phyloP scores from a whole-genome alignment of 2,797 vertebrate genomes.

The Sternarchorhynchus goeldii region DNA sequence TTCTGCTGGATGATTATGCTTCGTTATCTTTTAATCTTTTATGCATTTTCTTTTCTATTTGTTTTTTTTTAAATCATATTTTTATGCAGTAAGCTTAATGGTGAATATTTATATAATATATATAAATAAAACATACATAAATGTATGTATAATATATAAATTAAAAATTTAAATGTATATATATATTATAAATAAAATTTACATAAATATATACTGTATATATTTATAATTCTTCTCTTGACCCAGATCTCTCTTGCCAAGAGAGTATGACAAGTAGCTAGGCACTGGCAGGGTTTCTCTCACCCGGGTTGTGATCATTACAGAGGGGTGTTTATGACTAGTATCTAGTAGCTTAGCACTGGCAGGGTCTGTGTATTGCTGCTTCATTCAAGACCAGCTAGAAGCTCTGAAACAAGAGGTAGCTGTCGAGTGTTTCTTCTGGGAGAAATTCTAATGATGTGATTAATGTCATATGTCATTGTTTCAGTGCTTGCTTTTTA shows the following conservation, averaged over 20 bases:
- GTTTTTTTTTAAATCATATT: not conserved
- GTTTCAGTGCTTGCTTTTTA: not conserved
- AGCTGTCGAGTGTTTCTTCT: not conserved
- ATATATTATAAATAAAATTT: too few relatives aligned
- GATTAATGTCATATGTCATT: not conserved
- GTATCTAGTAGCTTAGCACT: not conserved
- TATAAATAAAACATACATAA: not conserved
- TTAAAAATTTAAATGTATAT: too few relatives aligned
- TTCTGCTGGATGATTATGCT: too few relatives aligned
- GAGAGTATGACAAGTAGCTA: too few relatives aligned
- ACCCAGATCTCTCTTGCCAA: constrained; percentile 41
- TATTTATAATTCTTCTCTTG: constrained; percentile 62
- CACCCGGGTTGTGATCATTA: constrained; percentile 32
- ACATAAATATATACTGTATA: too few relatives aligned
- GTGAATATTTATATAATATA: not conserved
- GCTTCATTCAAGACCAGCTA: constrained; percentile 21
- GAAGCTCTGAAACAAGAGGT: constrained; percentile 30
- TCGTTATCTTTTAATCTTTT: too few relatives aligned
- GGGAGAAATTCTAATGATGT: not conserved
- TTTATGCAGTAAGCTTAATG: not conserved
- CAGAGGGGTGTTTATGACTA: constrained; percentile 38
- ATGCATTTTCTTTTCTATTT: not conserved
- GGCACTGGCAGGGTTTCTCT: not conserved
- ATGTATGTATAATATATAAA: too few relatives aligned
- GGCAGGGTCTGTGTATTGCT: constrained; percentile 36